Evolutionary conservation across 2,797 vertebrate genomes (phyloP).

Genomic region (Pampus argenteus): DNA sequence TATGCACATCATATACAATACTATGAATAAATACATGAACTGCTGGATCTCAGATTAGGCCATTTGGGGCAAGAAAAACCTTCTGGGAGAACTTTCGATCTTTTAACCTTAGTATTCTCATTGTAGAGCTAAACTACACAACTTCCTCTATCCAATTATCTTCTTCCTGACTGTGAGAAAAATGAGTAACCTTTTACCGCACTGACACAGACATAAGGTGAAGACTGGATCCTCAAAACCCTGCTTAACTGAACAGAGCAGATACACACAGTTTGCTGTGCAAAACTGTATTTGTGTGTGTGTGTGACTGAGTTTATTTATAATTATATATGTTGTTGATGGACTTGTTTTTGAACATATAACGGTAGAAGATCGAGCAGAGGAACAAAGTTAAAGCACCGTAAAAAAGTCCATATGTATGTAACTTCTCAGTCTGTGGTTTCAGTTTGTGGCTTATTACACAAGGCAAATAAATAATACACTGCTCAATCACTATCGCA

Average conservation of each 20-base stretch:
- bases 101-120: slow-evolving; percentile 20
- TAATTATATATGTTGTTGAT: too few relatives aligned
- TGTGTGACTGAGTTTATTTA: too few relatives aligned
- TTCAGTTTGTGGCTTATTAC: neutral
- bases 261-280: neutral
- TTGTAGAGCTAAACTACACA: slow-evolving; percentile 27
- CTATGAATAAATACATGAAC: neutral
- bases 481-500: neutral
- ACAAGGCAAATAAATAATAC: neutral
- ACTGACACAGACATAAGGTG: slow-evolving; percentile 36
- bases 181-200: slow-evolving; percentile 39
- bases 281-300: neutral
- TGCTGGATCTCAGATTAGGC: neutral
- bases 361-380: too few relatives aligned
- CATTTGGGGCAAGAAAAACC: neutral
- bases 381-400: too few relatives aligned
- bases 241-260: neutral
- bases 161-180: slow-evolving; percentile 33
- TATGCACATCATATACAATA: neutral
- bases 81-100: neutral
- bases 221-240: neutral
- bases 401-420: too few relatives aligned
- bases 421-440: neutral
- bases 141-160: slow-evolving; percentile 61
- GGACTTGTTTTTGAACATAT: too few relatives aligned